Evolutionary conservation across 2,888 invertebrate species (phyloP), one percentile per base, ranked within the genome.

Genomic region (Tenthredo mesomela): DNA sequence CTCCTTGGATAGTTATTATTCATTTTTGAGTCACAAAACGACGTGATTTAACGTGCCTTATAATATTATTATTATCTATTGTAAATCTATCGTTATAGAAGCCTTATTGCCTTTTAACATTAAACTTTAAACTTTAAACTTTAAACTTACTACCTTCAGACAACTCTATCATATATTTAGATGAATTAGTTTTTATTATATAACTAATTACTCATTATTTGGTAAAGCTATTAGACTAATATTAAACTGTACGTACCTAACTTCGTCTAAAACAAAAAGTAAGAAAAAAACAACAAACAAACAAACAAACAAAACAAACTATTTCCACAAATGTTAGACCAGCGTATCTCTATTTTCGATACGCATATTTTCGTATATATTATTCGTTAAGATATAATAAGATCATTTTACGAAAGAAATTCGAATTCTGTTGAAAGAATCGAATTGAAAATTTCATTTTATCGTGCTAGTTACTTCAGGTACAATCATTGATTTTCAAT

Each of bases 241-340:
- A 77, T 29, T 77, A 77, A 77, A 77, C 54, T 54, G 25, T 77
- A 77, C 47, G 77, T 77, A 77, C 77, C 77, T 77, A 77, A 77
- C 77, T 77, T 50, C 29, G 54, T 73, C 73, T 40, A 73, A 25
- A 43, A 47, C 4, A 25, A 65, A 12, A 29, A 12, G 25, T 1
- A 61, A 61, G 1, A 12, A 29, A 25, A 61, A 37, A 70, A 58
- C 37, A 33, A 33, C 37, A 70, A 58, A 58, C n/a, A 4, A 70
- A 33, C 5, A 37, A 37, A 70, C 37, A 70, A 70, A 75, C n/a
- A n/a, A n/a, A n/a, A n/a, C n/a, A n/a, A n/a, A n/a, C 33, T 47
- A 75, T 47, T 77, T 54, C 33, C 29, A n/a, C 3, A 80, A 80
- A 40, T 61, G 4, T 80, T 61, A n/a, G 40, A 80, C 29, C 25